Evolutionary conservation across 2,113 vertebrate species (phyloP).

Genomic region (Apodemus speciosus): DNA sequence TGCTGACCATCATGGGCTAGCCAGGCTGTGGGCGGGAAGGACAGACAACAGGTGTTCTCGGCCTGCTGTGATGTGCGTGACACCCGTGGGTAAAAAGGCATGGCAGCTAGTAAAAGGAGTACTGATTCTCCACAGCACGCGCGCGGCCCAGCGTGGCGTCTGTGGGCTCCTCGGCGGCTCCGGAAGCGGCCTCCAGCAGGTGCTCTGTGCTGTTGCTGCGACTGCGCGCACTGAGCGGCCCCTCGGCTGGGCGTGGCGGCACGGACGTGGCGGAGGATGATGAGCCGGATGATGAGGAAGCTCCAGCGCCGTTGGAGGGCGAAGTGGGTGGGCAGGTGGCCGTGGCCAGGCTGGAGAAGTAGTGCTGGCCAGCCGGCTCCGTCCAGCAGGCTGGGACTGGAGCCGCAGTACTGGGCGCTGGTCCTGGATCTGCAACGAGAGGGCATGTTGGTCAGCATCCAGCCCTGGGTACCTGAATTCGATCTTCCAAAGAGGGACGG

Average conservation of each 20-base stretch:
- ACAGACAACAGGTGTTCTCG: background rate
- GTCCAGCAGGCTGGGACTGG: constrained; percentile 87
- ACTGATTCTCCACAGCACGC: constrained; percentile 97
- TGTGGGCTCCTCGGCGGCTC: constrained; percentile 89
- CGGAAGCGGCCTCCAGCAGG: constrained; percentile 88
- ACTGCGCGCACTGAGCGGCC: constrained; percentile 83
- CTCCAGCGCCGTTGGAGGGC: constrained; percentile 60
- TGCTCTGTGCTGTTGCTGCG: constrained; percentile 93
- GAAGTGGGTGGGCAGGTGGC: constrained; percentile 69
- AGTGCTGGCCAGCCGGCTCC: constrained; percentile 88
- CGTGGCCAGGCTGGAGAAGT: constrained; percentile 87
- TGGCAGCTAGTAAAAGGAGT: constrained; percentile 95
- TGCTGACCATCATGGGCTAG: background rate
- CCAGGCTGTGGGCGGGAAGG: background rate
- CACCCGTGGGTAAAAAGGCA: background rate
- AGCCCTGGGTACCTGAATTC: background rate
- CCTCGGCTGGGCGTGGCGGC: constrained; percentile 82
- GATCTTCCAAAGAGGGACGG: background rate
- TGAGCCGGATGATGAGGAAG: constrained; percentile 73
- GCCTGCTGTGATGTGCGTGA: background rate
- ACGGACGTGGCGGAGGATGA: constrained; percentile 79
- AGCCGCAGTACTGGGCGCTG: constrained; percentile 78
- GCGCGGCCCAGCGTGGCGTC: constrained; percentile 85
- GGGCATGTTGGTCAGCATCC: background rate
- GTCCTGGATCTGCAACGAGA: constrained; percentile 82